Conservation (phyloP, 2,113 vertebrate species). For the Vidua chalybeata region DNA sequence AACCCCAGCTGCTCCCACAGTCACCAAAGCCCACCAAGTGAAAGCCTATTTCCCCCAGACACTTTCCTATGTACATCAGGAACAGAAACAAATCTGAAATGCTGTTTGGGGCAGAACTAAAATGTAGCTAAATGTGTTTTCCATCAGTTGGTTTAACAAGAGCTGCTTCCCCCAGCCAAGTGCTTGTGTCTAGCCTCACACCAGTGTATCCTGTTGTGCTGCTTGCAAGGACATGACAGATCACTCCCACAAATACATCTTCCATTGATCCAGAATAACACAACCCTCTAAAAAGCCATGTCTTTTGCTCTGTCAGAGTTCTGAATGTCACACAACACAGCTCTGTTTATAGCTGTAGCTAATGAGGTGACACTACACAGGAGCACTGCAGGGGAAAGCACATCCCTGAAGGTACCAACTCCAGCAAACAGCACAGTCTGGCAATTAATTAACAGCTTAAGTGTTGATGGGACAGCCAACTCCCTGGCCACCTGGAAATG, state of each 20-base stretch:
- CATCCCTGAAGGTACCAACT: neutral
- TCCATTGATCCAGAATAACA: neutral
- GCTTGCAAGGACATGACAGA: neutral
- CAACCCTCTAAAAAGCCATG: neutral
- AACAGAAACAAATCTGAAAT: neutral
- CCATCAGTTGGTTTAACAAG: neutral
- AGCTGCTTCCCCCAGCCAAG: neutral
- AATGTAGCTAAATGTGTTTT: neutral
- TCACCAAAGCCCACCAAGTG: neutral
- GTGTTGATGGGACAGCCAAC: neutral
- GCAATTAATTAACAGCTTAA: neutral
- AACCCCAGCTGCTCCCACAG: neutral
- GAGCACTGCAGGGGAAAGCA: neutral
- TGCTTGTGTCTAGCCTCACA: neutral
- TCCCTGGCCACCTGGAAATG: neutral
- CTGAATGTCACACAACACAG: neutral
- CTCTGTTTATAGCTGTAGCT: neutral
- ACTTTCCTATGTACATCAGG: neutral
- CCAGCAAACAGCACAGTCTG: neutral
- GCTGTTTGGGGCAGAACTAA: neutral
- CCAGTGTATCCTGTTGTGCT: neutral
- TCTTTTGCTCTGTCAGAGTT: neutral
- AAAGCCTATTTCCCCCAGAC: neutral
- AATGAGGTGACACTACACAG: neutral
- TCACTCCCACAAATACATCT: neutral